Evolutionary conservation across 2,888 invertebrate genomes (phyloP).

Genomic region (Drosophila maculinotata): DNA sequence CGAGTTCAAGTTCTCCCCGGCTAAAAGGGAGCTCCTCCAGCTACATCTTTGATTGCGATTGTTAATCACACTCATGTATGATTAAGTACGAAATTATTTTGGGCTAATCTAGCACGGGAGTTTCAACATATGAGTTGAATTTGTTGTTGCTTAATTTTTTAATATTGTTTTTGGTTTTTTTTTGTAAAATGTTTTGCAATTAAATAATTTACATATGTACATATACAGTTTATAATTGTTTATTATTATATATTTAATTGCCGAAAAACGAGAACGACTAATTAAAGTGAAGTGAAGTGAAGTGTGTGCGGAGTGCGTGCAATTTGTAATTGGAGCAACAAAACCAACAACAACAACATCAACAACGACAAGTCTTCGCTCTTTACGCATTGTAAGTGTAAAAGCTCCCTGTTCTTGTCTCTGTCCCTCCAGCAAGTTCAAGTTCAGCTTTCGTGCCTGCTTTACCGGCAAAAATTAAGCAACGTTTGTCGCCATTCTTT

Average conservation of each 20-base stretch:
- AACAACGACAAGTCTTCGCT: slow-evolving; percentile 6
- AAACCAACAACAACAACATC: slow-evolving; percentile 18
- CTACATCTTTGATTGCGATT: slow-evolving; percentile 28
- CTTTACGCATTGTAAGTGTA: slow-evolving; percentile 29
- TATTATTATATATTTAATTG: slow-evolving; percentile 58
- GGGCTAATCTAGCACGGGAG: slow-evolving; percentile 44
- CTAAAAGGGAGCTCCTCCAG: slow-evolving; percentile 24
- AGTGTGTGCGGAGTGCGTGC: slow-evolving; percentile 52
- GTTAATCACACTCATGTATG: slow-evolving; percentile 40
- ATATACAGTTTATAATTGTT: slow-evolving; percentile 22
- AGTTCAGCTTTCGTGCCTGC: slow-evolving; percentile 48
- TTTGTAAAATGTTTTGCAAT: slow-evolving; percentile 44
- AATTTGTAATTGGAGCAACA: slow-evolving; percentile 56
- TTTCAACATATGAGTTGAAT: no score
- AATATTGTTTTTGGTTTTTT: slow-evolving; percentile 12
- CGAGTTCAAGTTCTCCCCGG: slow-evolving; percentile 60
- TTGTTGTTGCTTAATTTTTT: slow-evolving; percentile 6
- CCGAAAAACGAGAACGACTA: slow-evolving; percentile 31
- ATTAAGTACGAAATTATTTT: slow-evolving; percentile 50
- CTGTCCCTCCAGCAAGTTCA: slow-evolving; percentile 48
- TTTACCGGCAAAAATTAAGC: slow-evolving; percentile 52
- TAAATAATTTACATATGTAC: slow-evolving; percentile 47
- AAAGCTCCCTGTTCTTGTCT: slow-evolving; percentile 3
- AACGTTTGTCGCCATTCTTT: slow-evolving; percentile 24
- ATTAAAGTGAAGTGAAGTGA: slow-evolving; percentile 57